phyloP scores from a whole-genome alignment of 2,113 vertebrate species.

The Pterophyllum scalare region DNA sequence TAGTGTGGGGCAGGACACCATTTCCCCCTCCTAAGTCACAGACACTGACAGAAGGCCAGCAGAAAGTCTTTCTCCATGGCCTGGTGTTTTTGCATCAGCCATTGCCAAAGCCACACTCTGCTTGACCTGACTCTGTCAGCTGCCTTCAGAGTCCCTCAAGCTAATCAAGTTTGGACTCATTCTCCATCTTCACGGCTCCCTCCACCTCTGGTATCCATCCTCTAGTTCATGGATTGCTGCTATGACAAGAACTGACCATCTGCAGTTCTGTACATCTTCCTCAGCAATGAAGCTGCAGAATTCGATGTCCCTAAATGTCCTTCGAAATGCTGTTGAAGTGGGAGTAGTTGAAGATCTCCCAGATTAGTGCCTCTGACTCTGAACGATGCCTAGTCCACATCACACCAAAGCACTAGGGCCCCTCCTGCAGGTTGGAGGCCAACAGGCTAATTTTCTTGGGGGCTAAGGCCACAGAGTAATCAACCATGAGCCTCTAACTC shows the following conservation, averaged over 20 bases:
- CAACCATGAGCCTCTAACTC: background rate
- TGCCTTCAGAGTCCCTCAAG: background rate
- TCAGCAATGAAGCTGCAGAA: background rate
- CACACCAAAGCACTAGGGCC: background rate
- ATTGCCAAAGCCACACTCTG: background rate
- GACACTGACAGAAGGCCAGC: background rate
- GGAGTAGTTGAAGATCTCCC: background rate
- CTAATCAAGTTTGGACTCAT: background rate
- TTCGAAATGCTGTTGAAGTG: background rate
- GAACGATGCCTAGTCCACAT: background rate
- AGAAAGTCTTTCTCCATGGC: constrained; percentile 3
- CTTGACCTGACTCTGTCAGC: background rate
- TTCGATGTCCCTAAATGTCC: background rate
- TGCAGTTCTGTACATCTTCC: background rate
- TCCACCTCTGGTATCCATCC: background rate
- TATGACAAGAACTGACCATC: background rate
- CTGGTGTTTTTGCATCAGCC: constrained; percentile 1
- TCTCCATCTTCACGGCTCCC: background rate
- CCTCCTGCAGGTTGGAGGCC: background rate
- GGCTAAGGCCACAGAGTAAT: background rate
- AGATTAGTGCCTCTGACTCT: background rate
- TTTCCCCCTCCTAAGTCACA: background rate
- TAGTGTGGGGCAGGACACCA: background rate
- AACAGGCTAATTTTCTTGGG: background rate
- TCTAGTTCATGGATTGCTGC: background rate